These are phyloP conservation scores for Virgularia gustaviana DNA, from an alignment of 92 coral and sea anemone species.

Conservation along the genomic window DNA sequence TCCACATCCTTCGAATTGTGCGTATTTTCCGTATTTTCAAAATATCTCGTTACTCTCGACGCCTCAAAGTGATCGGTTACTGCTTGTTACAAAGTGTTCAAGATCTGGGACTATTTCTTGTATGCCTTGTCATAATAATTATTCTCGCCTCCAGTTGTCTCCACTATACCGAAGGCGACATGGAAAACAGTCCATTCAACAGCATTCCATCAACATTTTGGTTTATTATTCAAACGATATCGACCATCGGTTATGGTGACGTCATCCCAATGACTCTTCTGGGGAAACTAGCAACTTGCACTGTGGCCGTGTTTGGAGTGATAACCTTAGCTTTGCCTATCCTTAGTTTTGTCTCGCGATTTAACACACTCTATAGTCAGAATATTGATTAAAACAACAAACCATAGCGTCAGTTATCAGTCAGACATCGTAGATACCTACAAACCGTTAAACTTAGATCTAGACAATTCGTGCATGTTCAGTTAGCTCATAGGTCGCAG, in stretches of 20 bases:
- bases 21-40: constrained; percentile 92
- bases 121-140: constrained; percentile 75
- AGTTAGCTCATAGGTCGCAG: no score
- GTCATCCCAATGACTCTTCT: constrained; percentile 72
- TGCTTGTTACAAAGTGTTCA: constrained; percentile 78
- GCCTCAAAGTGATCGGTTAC: constrained; percentile 88
- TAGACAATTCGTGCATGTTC: no score
- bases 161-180: constrained; percentile 70
- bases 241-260: constrained; percentile 97
- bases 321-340: constrained; percentile 86
- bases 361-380: constrained; percentile 81
- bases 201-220: constrained; percentile 95
- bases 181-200: constrained; percentile 55
- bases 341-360: constrained; percentile 87
- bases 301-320: constrained; percentile 89
- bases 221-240: constrained; percentile 88
- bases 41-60: constrained; percentile 84
- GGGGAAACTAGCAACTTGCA: constrained; percentile 72
- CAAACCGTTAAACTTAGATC: neutral
- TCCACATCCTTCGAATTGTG: constrained; percentile 74
- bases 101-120: constrained; percentile 74
- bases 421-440: neutral
- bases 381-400: constrained; percentile 64
- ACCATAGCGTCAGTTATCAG: neutral
- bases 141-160: constrained; percentile 73